Base-by-base conservation (phyloP, 2,888 invertebrate species). In the Caenorhabditis zanzibari region DNA sequence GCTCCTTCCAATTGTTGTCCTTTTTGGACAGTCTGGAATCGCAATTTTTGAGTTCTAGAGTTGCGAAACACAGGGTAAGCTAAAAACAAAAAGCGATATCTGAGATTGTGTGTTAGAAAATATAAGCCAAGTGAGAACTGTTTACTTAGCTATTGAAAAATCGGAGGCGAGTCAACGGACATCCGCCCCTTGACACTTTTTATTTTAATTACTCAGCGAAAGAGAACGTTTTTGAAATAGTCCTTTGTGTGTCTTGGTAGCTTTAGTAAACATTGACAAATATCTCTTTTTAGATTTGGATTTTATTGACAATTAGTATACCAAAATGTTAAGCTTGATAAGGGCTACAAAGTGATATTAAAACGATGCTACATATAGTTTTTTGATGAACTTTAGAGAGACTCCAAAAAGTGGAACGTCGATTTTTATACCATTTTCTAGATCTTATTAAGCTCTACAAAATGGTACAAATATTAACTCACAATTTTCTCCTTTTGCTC, bases 1-100 rank as follows among this genome's bases (percentile, higher is more conserved):
- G 88, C 88, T 52, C 88, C 88, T 63, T 85, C 87, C 81, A 88
- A 80, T 41, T 82, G 83, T 49, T 85, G 80, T 76, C 82, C 86
- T 54, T 81, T 82, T 75, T 69, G 73, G 32, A 85, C 82, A 7
- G 77, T 41, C 84, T 88, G 35, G 32, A 81, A 47, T 47, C 19
- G 47, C 56, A 38, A 10, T n/a, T 61, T 16, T n/a, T n/a, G n/a
- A n/a, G n/a, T n/a, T n/a, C n/a, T n/a, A n/a, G n/a, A n/a, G n/a
- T n/a, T n/a, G n/a, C n/a, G n/a, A n/a, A n/a, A n/a, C n/a, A n/a
- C n/a, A n/a, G n/a, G n/a, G n/a, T n/a, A n/a, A n/a, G n/a, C n/a
- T n/a, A 47, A 38, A 64, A 16, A 1, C 5, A 63, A 4, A 26
- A 26, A 54, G 14, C 14, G 54, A 9, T 10, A 22, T 54, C 14